Conservation (phyloP, 2,113 vertebrate species). For the Junco hyemalis region DNA sequence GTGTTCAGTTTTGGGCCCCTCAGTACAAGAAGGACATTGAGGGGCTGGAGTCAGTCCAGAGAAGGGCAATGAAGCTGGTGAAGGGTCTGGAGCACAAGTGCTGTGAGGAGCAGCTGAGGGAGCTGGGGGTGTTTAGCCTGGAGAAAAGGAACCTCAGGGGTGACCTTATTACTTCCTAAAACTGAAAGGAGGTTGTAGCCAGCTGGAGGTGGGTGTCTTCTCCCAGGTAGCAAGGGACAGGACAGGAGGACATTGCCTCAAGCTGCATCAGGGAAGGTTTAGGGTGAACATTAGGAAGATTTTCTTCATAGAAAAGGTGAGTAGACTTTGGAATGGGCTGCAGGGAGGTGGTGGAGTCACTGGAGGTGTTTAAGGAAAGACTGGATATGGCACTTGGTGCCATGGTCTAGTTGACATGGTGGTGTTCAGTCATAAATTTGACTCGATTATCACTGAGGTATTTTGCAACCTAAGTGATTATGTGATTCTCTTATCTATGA, state of each 20-base stretch:
- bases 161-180: neutral
- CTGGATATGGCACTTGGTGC: neutral
- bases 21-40: neutral
- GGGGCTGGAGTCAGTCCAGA: accelerated
- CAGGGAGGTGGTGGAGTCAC: neutral
- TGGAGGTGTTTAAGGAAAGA: neutral
- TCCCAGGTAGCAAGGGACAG: neutral
- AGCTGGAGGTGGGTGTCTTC: neutral
- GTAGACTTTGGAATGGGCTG: neutral
- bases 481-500: neutral
- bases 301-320: neutral
- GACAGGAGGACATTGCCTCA: neutral
- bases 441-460: accelerated
- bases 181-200: neutral
- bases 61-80: neutral
- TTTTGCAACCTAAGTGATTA: neutral
- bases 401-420: neutral
- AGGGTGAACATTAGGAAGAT: neutral
- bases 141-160: neutral
- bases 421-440: neutral
- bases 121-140: neutral
- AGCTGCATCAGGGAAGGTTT: neutral
- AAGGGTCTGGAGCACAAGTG: neutral
- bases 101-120: neutral
- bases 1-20: neutral